Percentiles rank a stretch among this genome's conserved stretches.
These are phyloP conservation scores for Macrosoma leucophasiata DNA, from an alignment of 2,888 invertebrate genomes.

Conservation along the genomic window DNA sequence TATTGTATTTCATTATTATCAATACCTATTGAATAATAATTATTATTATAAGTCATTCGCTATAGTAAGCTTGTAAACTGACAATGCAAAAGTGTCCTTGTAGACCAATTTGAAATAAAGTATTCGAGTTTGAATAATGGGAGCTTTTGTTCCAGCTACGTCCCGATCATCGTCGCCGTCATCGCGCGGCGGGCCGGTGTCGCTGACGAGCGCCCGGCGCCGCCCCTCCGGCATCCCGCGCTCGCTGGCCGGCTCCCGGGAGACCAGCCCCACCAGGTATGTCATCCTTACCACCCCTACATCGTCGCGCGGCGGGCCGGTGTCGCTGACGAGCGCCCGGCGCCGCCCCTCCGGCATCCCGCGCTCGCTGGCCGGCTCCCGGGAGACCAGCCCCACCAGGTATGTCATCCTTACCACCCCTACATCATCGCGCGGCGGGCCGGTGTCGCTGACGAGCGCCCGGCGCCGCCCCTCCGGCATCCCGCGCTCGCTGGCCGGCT, in stretches of 20 bases:
- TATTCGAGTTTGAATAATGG: too few species aligned
- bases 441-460: constrained; percentile 63
- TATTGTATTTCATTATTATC: too few species aligned
- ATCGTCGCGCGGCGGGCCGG: constrained; percentile 65
- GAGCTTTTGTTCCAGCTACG: constrained; percentile 81
- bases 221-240: constrained; percentile 83
- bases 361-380: constrained; percentile 79
- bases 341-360: constrained; percentile 83
- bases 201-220: constrained; percentile 72
- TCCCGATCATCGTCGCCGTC: constrained; percentile 96
- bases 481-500: constrained; percentile 80
- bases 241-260: constrained; percentile 80
- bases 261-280: constrained; percentile 78
- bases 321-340: constrained; percentile 69
- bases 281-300: too few species aligned
- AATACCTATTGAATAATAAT: too few species aligned
- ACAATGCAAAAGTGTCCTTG: too few species aligned
- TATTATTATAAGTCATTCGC: too few species aligned
- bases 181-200: constrained; percentile 78
- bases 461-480: constrained; percentile 83
- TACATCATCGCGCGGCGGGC: constrained; percentile 84
- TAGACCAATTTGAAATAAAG: too few species aligned
- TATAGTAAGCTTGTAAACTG: too few species aligned
- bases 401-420: too few species aligned
- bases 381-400: constrained; percentile 80